These are phyloP conservation scores for Hippoglossus hippoglossus DNA, from an alignment of 2,797 vertebrate species.

Conservation along the genomic window DNA sequence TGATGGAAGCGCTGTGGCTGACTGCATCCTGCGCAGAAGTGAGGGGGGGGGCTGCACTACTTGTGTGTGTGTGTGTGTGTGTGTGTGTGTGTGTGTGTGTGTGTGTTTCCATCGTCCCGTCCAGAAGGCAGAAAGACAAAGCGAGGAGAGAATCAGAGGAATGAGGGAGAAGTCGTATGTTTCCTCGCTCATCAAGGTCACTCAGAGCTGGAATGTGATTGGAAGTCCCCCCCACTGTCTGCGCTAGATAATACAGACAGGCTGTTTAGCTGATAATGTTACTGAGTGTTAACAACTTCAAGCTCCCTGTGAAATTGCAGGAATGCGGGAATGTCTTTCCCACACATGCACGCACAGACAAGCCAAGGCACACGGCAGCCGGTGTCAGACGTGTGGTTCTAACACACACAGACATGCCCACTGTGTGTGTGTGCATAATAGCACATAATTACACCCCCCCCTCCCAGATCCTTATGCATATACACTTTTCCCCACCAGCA, in stretches of 20 bases:
- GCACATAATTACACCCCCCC: conserved; percentile 68
- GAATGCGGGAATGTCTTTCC: conserved; percentile 73
- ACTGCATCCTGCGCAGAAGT: neutral
- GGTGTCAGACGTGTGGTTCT: conserved; percentile 58
- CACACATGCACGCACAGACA: conserved; percentile 37
- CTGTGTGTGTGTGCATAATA: conserved; percentile 52
- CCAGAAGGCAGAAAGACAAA: too few relatives aligned
- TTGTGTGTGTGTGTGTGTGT: conserved; percentile 2
- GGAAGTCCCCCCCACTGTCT: conserved; percentile 57
- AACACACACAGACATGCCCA: conserved; percentile 51
- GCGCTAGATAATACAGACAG: conserved; percentile 59
- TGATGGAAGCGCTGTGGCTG: too few relatives aligned
- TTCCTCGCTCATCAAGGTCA: conserved; percentile 71
- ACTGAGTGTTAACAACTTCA: conserved; percentile 69
- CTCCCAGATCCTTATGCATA: conserved; percentile 61
- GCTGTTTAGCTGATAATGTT: conserved; percentile 73
- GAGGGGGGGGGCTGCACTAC: neutral
- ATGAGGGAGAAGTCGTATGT: conserved; percentile 54
- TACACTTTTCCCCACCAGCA: conserved; percentile 55
- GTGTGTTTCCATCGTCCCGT: neutral
- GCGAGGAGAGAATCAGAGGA: conserved; percentile 19
- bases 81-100: neutral
- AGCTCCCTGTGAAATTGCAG: conserved; percentile 65
- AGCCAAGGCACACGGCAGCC: conserved; percentile 31
- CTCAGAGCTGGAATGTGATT: conserved; percentile 60